These are phyloP conservation scores for Crossaster papposus DNA, from an alignment of 53 echinoderm and acorn worm species.

Conservation along the genomic window DNA sequence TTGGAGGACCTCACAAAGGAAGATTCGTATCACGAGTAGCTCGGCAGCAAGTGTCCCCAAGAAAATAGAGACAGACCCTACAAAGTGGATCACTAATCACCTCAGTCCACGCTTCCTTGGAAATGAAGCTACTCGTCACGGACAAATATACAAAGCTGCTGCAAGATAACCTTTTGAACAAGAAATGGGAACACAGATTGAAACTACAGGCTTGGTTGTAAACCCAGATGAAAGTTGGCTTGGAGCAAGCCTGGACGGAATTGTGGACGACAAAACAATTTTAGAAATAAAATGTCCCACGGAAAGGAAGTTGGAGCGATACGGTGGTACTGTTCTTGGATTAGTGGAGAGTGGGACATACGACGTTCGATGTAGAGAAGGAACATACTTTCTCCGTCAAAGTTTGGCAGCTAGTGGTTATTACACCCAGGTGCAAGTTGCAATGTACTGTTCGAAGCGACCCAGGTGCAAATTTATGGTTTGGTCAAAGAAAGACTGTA, in stretches of 20 bases:
- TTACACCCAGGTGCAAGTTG: constrained; percentile 60
- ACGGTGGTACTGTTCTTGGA: constrained; percentile 14
- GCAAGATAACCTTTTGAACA: background rate
- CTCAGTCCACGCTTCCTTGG: too few species aligned
- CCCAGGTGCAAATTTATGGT: constrained; percentile 56
- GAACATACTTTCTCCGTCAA: constrained; percentile 35
- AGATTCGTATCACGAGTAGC: constrained; percentile 28
- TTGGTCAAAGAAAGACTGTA: constrained; percentile 40
- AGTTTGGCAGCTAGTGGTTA: constrained; percentile 25
- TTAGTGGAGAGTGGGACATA: constrained; percentile 27
- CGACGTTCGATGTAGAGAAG: constrained; percentile 20
- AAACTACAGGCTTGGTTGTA: constrained; percentile 44
- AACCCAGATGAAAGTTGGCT: constrained; percentile 47
- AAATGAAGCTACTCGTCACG: too few species aligned
- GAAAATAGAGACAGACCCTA: too few species aligned
- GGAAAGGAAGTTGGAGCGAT: constrained; percentile 17
- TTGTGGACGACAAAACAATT: constrained; percentile 48
- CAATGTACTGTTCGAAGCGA: constrained; percentile 40
- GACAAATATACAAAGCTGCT: too few species aligned
- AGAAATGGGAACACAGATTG: background rate
- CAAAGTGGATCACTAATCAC: too few species aligned
- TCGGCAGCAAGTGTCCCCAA: constrained; percentile 6
- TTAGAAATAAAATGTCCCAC: constrained; percentile 63
- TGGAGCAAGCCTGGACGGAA: constrained; percentile 57
- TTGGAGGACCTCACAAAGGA: constrained; percentile 4